These are phyloP conservation scores for Synergus itoensis DNA, from an alignment of 2,888 invertebrate species.

Conservation along the genomic window DNA sequence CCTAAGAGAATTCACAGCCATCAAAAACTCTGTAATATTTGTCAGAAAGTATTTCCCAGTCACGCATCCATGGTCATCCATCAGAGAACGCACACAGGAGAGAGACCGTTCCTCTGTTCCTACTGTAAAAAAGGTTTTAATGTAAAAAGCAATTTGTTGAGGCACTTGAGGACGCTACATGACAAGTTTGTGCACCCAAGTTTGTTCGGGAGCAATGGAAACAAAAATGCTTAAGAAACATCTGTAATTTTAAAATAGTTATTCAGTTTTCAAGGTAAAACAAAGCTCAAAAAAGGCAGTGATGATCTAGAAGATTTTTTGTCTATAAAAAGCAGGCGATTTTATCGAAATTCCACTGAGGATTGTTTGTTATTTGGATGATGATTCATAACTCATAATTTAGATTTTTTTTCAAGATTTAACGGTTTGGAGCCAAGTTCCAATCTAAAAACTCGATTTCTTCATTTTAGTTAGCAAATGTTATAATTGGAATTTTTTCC, in stretches of 20 bases:
- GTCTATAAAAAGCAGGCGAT: not conserved
- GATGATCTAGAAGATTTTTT: not conserved
- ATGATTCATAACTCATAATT: not conserved
- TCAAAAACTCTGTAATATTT: conserved; percentile 81
- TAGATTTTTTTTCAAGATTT: too few species aligned
- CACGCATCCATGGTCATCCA: conserved; percentile 90
- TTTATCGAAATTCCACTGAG: not conserved
- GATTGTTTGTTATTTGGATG: not conserved
- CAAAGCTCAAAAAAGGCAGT: conserved; percentile 21
- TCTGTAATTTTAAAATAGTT: not conserved
- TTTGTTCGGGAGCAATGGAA: conserved; percentile 75
- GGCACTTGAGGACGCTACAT: conserved; percentile 87
- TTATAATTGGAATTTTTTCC: too few species aligned
- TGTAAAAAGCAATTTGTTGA: conserved; percentile 87
- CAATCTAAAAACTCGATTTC: too few species aligned
- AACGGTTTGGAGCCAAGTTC: too few species aligned
- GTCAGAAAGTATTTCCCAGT: conserved; percentile 87
- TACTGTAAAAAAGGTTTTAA: conserved; percentile 89
- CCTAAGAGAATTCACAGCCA: conserved; percentile 76
- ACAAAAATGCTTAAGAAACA: conserved; percentile 70
- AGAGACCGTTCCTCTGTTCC: conserved; percentile 86
- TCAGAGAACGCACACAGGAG: conserved; percentile 87
- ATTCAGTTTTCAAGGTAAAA: conserved; percentile 1
- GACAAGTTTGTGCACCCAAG: conserved; percentile 82
- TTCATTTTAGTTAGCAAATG: too few species aligned